Evolutionary conservation across 2,888 invertebrate genomes (phyloP).

Genomic region (Mechanitis mazaeus): DNA sequence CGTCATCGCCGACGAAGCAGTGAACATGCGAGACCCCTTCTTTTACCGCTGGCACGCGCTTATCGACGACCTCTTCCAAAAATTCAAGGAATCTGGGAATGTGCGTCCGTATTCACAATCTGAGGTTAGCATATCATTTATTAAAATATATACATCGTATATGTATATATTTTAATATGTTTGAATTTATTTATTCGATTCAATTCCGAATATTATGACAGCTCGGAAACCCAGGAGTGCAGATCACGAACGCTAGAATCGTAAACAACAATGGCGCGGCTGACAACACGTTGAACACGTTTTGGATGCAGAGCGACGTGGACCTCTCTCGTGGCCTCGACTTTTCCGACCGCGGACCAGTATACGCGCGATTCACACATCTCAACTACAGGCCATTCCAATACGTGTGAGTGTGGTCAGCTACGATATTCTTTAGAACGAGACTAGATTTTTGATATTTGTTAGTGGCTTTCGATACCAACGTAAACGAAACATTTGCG

Average conservation of each 20-base stretch:
- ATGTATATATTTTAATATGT: neutral
- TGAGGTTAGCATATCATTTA: conserved; percentile 41
- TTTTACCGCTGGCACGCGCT: conserved; percentile 92
- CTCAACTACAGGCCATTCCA: conserved; percentile 84
- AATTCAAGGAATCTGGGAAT: conserved; percentile 76
- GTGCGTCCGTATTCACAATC: conserved; percentile 60
- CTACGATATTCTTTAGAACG: too few relatives aligned
- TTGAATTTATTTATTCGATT: neutral
- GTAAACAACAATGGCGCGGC: conserved; percentile 60
- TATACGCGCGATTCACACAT: conserved; percentile 85
- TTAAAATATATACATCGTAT: neutral
- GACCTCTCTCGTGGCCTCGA: conserved; percentile 88
- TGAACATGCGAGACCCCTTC: conserved; percentile 90
- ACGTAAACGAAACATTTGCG: too few relatives aligned
- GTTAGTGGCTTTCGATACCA: too few relatives aligned
- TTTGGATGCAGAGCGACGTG: conserved; percentile 88
- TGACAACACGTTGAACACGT: conserved; percentile 79
- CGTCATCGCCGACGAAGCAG: conserved; percentile 88
- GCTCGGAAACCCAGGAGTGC: conserved; percentile 80
- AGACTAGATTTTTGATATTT: too few relatives aligned
- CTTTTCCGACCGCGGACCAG: conserved; percentile 82
- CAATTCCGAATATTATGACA: conserved; percentile 40
- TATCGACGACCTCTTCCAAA: conserved; percentile 84
- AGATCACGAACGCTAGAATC: conserved; percentile 67
- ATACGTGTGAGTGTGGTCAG: conserved; percentile 70